Evolutionary conservation across 2,888 invertebrate species (phyloP).

Genomic region (Tetranychus truncatus): DNA sequence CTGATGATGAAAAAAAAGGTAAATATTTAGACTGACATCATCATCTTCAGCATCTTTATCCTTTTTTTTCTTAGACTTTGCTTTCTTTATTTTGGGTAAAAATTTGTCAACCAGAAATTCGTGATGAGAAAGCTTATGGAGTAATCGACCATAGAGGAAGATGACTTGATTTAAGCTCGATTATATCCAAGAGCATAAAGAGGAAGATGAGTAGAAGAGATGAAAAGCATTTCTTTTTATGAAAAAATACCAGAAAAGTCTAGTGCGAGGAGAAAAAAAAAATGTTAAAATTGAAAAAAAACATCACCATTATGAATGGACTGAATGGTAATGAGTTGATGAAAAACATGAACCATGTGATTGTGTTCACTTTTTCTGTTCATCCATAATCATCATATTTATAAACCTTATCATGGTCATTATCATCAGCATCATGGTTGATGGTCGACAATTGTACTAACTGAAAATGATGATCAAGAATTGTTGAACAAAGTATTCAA

Average conservation of each 20-base stretch:
- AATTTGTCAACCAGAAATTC: constrained; percentile 1
- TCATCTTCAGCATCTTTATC: neutral
- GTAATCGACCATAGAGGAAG: neutral
- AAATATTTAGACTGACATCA: no score
- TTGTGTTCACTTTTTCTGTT: no score
- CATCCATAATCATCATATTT: no score
- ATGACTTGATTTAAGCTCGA: neutral
- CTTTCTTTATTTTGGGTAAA: neutral
- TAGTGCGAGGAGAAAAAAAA: neutral
- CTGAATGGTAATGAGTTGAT: no score
- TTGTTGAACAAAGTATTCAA: neutral
- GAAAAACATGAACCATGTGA: no score
- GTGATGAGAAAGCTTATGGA: constrained; percentile 1
- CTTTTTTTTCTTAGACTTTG: neutral
- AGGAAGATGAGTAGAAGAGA: neutral
- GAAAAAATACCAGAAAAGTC: neutral
- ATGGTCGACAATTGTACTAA: neutral
- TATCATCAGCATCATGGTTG: no score
- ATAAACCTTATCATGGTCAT: no score
- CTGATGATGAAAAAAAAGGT: no score
- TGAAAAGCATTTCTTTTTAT: neutral
- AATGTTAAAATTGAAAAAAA: no score
- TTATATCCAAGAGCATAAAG: neutral
- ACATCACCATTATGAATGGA: no score
- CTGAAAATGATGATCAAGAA: neutral